phyloP scores from a whole-genome alignment of 2,888 invertebrate species.

The Melieria omissa region DNA sequence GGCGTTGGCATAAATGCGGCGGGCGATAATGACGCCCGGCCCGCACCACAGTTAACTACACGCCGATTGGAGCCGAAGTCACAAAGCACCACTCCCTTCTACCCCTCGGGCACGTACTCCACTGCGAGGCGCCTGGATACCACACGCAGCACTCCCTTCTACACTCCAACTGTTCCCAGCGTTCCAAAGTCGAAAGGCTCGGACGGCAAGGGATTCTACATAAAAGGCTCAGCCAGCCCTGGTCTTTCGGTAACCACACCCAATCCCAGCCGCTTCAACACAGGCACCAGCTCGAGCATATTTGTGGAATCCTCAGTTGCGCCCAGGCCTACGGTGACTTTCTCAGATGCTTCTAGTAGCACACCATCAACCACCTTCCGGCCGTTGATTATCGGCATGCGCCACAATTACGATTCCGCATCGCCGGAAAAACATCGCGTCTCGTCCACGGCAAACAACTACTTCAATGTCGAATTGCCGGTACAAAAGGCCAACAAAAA shows the following conservation, averaged over 20 bases:
- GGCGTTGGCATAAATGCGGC: constrained; percentile 24
- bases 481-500: constrained; percentile 40
- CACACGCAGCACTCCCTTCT: constrained; percentile 64
- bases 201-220: constrained; percentile 54
- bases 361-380: constrained; percentile 50
- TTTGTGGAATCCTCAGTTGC: constrained; percentile 47
- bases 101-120: constrained; percentile 56
- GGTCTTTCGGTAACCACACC: constrained; percentile 50
- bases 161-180: constrained; percentile 65
- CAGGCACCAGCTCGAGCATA: constrained; percentile 42
- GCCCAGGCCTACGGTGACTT: constrained; percentile 47
- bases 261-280: constrained; percentile 53
- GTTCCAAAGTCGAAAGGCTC: constrained; percentile 55
- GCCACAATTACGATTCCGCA: constrained; percentile 49
- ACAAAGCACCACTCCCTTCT: constrained; percentile 53
- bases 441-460: constrained; percentile 38
- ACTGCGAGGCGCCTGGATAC: constrained; percentile 62
- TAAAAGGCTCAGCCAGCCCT: constrained; percentile 46
- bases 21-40: constrained; percentile 42
- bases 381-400: constrained; percentile 57
- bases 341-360: constrained; percentile 41
- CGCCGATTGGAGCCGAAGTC: constrained; percentile 18
- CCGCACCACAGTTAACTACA: constrained; percentile 32
- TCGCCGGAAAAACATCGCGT: constrained; percentile 40
- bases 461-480: constrained; percentile 45